Percentiles rank a stretch among this genome's conserved stretches.
These are phyloP conservation scores for Rhinogobio ventralis DNA, from an alignment of 2,797 vertebrate genomes.

Conservation along the genomic window DNA sequence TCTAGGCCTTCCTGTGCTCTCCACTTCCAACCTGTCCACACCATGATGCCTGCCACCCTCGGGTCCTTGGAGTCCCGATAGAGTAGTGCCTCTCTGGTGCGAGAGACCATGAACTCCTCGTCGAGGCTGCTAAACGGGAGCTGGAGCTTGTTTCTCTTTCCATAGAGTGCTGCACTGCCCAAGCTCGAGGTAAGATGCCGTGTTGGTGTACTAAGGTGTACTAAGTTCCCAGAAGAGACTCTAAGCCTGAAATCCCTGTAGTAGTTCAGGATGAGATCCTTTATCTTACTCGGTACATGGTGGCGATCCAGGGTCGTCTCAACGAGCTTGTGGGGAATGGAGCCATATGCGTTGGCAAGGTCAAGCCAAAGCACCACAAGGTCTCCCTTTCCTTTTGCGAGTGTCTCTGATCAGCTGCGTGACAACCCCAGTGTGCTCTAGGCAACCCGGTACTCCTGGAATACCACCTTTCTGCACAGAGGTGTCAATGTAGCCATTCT, in stretches of 20 bases:
- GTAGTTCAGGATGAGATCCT: neutral
- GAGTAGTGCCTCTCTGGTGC: neutral
- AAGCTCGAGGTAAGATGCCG: neutral
- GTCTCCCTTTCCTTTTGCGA: neutral
- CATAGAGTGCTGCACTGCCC: no score
- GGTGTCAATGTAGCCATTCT: no score
- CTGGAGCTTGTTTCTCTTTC: no score
- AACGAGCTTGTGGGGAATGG: neutral
- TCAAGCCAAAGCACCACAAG: neutral
- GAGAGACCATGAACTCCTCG: neutral
- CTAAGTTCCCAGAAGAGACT: neutral
- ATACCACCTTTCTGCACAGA: neutral
- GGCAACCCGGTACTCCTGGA: neutral
- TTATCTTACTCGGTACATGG: neutral
- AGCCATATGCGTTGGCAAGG: neutral
- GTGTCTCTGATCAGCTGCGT: neutral
- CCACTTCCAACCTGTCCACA: no score
- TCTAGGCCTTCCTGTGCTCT: neutral
- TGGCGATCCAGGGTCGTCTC: neutral
- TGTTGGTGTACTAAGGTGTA: no score
- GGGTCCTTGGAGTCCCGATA: conserved; percentile 3
- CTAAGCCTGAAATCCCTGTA: neutral
- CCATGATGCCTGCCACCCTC: conserved; percentile 26
- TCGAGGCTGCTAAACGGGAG: conserved; percentile 9
- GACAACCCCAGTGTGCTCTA: conserved; percentile 8